Conservation (phyloP, 2,888 invertebrate species). For the Cantharis flavilabris region DNA sequence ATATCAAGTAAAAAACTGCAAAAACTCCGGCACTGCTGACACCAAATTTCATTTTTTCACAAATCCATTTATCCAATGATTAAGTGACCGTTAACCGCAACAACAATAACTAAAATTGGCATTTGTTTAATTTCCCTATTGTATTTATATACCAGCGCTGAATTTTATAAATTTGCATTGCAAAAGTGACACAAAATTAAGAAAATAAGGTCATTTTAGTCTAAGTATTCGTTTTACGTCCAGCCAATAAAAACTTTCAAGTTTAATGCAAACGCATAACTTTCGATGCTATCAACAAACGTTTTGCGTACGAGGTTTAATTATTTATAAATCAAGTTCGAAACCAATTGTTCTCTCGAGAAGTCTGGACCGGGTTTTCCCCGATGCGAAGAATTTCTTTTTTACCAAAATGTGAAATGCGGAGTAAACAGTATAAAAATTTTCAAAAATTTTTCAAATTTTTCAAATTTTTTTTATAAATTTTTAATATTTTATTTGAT, state of each 20-base stretch:
- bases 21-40: background rate
- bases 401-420: too few relatives aligned
- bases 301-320: background rate
- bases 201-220: background rate
- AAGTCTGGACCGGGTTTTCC: background rate
- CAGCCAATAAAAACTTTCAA: background rate
- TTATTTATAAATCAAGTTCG: background rate
- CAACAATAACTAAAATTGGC: background rate
- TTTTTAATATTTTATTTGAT: too few relatives aligned
- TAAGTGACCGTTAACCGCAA: background rate
- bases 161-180: background rate
- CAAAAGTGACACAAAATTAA: background rate
- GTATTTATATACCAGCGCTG: background rate
- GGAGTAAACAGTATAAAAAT: too few relatives aligned
- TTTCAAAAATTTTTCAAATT: too few relatives aligned
- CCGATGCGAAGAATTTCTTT: background rate
- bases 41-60: background rate
- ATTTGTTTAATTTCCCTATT: background rate
- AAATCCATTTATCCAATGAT: background rate
- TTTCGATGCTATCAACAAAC: background rate
- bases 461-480: too few relatives aligned
- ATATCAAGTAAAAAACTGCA: background rate
- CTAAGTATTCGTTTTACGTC: background rate
- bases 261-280: background rate
- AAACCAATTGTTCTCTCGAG: background rate